Percentiles rank a stretch among this genome's conserved stretches.
These are phyloP conservation scores for Elachura formosa DNA, from an alignment of 2,113 vertebrate species.

Conservation along the genomic window DNA sequence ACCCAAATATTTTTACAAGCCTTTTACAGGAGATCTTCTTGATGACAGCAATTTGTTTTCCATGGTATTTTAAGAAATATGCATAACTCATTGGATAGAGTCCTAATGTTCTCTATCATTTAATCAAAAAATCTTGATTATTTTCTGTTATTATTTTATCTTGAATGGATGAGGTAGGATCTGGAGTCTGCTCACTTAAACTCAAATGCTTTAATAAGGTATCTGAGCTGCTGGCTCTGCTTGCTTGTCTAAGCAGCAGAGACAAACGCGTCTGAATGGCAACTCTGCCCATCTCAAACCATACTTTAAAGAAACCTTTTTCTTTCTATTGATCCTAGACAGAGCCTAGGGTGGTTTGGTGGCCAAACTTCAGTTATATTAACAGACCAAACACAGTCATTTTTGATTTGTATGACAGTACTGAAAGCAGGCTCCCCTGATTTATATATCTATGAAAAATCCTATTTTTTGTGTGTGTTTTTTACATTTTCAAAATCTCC, in stretches of 20 bases:
- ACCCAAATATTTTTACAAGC: neutral
- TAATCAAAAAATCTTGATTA: neutral
- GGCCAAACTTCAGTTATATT: neutral
- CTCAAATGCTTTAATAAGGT: neutral
- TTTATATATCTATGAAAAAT: neutral
- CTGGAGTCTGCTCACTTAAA: neutral
- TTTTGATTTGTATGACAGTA: neutral
- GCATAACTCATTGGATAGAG: neutral
- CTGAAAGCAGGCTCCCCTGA: neutral
- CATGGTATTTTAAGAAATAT: neutral
- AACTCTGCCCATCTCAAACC: neutral
- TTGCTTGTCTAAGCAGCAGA: neutral
- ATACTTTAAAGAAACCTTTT: neutral
- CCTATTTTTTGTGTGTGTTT: neutral
- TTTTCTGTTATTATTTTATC: neutral
- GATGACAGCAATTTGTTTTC: neutral
- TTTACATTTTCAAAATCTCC: neutral
- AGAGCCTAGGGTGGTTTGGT: neutral
- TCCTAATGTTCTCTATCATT: neutral
- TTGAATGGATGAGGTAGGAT: neutral
- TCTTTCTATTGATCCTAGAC: neutral
- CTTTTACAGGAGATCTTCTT: neutral
- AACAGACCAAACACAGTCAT: neutral
- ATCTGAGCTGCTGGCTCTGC: neutral
- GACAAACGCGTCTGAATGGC: neutral